phyloP scores from a whole-genome alignment of 2,888 invertebrate species.

The Piscicola geometra region DNA sequence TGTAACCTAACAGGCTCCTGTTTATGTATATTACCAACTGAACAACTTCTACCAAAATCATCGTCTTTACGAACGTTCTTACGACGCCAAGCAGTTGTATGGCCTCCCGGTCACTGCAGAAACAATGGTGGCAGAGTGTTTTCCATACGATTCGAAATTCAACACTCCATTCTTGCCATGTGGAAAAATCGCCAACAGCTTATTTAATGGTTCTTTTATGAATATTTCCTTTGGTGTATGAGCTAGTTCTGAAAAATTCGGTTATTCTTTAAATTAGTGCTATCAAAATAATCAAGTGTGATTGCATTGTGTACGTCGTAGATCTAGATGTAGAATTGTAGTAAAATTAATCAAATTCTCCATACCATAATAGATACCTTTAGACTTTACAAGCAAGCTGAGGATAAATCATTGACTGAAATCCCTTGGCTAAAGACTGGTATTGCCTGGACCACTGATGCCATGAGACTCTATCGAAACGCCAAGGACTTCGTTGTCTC shows the following conservation, averaged over 20 bases:
- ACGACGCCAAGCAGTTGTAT: not conserved
- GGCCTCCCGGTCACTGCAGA: not conserved
- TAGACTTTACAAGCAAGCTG: not conserved
- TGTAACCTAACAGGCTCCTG: not conserved
- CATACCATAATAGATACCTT: not conserved
- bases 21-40: not conserved
- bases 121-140: not conserved
- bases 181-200: constrained; percentile 2
- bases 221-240: not conserved
- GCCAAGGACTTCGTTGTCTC: too few relatives aligned
- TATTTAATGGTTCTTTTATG: not conserved
- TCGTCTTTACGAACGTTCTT: not conserved
- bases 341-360: too few relatives aligned
- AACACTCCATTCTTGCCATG: not conserved
- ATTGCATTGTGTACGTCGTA: too few relatives aligned
- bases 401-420: not conserved
- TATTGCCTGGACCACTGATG: not conserved
- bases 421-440: not conserved
- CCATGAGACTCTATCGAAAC: not conserved
- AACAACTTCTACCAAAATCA: constrained; percentile 9
- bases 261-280: not conserved
- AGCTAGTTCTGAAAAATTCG: not conserved
- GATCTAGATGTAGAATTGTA: too few relatives aligned
- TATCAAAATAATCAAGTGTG: too few relatives aligned
- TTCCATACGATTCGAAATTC: not conserved